These are phyloP conservation scores for Chaitophorus viminalis DNA, from an alignment of 2,888 invertebrate species.

Conservation along the genomic window DNA sequence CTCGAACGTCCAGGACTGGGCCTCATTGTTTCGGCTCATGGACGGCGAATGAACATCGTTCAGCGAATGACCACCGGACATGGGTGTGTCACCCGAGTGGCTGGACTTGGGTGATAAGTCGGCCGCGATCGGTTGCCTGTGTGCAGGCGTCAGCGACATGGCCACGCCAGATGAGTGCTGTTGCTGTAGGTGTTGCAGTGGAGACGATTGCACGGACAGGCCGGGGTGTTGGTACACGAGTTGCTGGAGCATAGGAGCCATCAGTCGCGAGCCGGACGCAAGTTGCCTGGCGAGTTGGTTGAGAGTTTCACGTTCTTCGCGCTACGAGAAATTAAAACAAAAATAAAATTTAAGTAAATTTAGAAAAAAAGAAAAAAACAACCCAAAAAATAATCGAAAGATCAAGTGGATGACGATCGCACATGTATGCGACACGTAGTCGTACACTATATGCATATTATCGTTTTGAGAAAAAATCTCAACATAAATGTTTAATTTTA, in stretches of 20 bases:
- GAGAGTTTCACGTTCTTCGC: slow-evolving; percentile 58
- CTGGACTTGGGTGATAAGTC: slow-evolving; percentile 55
- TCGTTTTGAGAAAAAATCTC: too few relatives aligned
- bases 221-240: slow-evolving; percentile 56
- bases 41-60: slow-evolving; percentile 42
- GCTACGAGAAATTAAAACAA: background rate
- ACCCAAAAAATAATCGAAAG: too few relatives aligned
- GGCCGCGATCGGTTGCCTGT: slow-evolving; percentile 7
- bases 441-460: too few relatives aligned
- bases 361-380: too few relatives aligned
- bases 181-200: slow-evolving; percentile 15
- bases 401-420: too few relatives aligned
- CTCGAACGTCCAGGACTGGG: slow-evolving; percentile 54
- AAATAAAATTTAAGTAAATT: too few relatives aligned
- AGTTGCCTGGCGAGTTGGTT: slow-evolving; percentile 56
- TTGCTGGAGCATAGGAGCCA: slow-evolving; percentile 51
- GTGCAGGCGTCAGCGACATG: slow-evolving; percentile 8
- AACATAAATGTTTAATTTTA: too few relatives aligned
- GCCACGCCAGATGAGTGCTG: slow-evolving; percentile 8
- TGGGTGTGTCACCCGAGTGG: slow-evolving; percentile 33
- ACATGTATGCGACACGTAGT: too few relatives aligned
- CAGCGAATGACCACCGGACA: slow-evolving; percentile 31
- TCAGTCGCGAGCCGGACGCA: slow-evolving; percentile 52
- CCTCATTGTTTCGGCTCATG: slow-evolving; percentile 36
- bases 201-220: slow-evolving; percentile 26